Base-by-base conservation (phyloP, 2,797 vertebrate species). In the Enteromius radiatus region DNA sequence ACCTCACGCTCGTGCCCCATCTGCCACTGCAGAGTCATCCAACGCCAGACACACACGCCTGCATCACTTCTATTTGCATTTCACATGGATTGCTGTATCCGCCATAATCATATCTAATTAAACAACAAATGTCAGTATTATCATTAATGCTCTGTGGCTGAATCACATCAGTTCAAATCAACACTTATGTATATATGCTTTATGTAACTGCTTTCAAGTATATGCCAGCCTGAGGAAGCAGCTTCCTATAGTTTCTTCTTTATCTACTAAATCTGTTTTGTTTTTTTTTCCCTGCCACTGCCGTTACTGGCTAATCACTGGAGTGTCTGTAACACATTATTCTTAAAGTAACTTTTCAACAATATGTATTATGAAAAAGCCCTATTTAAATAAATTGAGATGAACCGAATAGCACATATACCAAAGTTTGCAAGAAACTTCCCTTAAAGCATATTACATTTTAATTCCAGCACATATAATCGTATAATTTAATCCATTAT, bases 61-160 rank as follows among this genome's bases (percentile, higher is more conserved):
- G 43, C 15, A 11, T 71, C 10, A 36, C 9, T 41, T 41, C 19
- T 7, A 68, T 68, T 31, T 49, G 69, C 69, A 71, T 49, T 49
- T 11, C 2, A 1, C 45, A 49, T 49, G 69, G 45, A 6, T 71
- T 21, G 26, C 45, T 33, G 33, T 54, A 73, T 73, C 28, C 6
- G 11, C 21, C 36, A n/a, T 74, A 74, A 74, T 74, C 21, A 74
- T 54, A 23, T 36, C 54, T 74, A 74, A 54, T 54, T 74, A 52
- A 74, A 36, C 26, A 74, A 74, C 71, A 74, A 74, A 74, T 74
- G 71, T 54, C 31, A 54, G 70, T 2, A 15, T 74, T 71, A 36
- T 49, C 28, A 36, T 74, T 54, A 54, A 54, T 36, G 21, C 73
- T 41, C 36, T 61, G 54, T 38, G 12, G 33, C 52, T 59, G 73